Base-by-base conservation (phyloP, 2,113 vertebrate species). In the Oncorhynchus keta region DNA sequence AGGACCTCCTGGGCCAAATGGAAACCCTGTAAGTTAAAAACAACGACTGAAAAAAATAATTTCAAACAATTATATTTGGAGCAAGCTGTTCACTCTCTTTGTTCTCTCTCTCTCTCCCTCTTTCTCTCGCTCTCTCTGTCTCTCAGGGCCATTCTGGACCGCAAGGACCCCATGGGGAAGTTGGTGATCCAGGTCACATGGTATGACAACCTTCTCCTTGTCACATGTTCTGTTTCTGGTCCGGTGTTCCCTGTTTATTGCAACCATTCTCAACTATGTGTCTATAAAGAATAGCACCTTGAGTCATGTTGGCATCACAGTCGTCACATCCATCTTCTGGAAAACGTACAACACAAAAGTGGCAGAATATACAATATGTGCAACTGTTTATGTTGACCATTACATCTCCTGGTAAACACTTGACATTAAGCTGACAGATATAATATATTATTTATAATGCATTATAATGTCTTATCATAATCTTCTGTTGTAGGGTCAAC, bases 171-270 rank as follows among this genome's bases (percentile, higher is more conserved):
- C 93, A 93, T 81, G 98, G 98, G 81, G 96, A 99, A 74, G 90
- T 94, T 75, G 98, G 98, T 3, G 98, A 99, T 28, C 92, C 96
- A 70, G 98, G 98, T 78, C 82, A 92, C 32, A 95, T 98, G 97
- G 98, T 99, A 94, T 89, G 91, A 74, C 2, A 65, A 57, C 18
- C 5, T 57, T 57, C 16, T 20, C 20, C 1, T 20, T 57, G 16
- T 57, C 39, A 45, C 9, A 45, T 45, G 39, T 45, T 2, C 11
- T 45, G 39, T 45, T 45, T 12, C n/a, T 16, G 7, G 16, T 61
- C 57, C 1, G 4, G 57, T n/a, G 57, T 16, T n/a, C n/a, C n/a
- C 8, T 20, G 7, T 61, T 45, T 61, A 18, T 61, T 20, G 57
- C 57, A 2, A n/a, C 18, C 57, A 6, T 61, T 16, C 14, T 61